These are phyloP conservation scores for Sparus aurata DNA, from an alignment of 2,797 vertebrate genomes.

Conservation along the genomic window DNA sequence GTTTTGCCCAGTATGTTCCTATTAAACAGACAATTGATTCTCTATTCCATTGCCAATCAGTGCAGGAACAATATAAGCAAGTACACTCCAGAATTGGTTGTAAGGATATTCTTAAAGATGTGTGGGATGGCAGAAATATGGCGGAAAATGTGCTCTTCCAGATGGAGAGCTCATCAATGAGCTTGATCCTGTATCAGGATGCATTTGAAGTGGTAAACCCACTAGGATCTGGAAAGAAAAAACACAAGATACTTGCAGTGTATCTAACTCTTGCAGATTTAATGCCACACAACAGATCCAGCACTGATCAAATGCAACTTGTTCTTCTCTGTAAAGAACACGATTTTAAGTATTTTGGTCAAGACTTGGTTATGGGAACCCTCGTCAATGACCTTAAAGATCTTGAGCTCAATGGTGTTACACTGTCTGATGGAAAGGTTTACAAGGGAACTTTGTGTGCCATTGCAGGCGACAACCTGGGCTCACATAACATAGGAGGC, in stretches of 20 bases:
- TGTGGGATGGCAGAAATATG: background rate
- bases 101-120: background rate
- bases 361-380: conserved; percentile 5
- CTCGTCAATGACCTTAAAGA: conserved; percentile 8
- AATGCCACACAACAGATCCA: conserved; percentile 16
- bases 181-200: conserved; percentile 16
- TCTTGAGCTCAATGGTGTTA: conserved; percentile 15
- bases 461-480: background rate
- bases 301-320: conserved; percentile 40
- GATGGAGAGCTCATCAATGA: background rate
- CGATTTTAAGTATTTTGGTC: conserved; percentile 23
- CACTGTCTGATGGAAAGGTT: conserved; percentile 2
- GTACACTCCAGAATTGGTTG: background rate
- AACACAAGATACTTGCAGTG: conserved; percentile 25
- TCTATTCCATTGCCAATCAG: conserved; percentile 8
- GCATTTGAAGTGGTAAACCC: background rate
- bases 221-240: conserved; percentile 2
- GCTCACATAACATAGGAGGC: conserved; percentile 13
- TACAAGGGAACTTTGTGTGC: conserved; percentile 4
- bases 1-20: conserved; percentile 37
- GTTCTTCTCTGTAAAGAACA: background rate
- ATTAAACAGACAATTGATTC: conserved; percentile 20
- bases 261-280: conserved; percentile 24
- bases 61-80: conserved; percentile 6
- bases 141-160: background rate